Conservation (phyloP, 1,140 invertebrate genomes). For the Cryptotermes secundus region DNA sequence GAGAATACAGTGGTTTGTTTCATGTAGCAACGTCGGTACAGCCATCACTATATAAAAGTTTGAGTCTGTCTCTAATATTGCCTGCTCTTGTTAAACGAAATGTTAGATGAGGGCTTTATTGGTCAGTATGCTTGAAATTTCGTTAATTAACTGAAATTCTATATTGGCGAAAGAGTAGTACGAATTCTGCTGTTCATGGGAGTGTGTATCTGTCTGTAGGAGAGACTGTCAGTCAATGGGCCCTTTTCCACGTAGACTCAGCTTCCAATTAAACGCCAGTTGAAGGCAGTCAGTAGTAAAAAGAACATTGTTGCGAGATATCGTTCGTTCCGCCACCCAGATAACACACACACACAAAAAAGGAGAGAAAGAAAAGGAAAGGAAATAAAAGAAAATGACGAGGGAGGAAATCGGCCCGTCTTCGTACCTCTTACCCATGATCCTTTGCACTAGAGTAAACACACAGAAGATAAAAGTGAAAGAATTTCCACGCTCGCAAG, state of each 20-base stretch:
- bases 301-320: not conserved
- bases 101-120: too few species aligned
- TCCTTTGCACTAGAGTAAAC: not conserved
- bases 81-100: too few species aligned
- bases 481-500: not conserved
- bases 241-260: not conserved
- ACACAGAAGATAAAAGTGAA: not conserved
- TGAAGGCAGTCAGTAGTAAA: conserved; percentile 15
- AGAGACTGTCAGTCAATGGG: not conserved
- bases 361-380: not conserved
- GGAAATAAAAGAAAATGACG: not conserved
- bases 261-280: conserved; percentile 16
- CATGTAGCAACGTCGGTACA: too few species aligned
- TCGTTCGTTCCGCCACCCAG: conserved; percentile 2
- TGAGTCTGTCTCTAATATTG: too few species aligned
- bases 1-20: too few species aligned
- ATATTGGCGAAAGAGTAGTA: not conserved
- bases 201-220: not conserved
- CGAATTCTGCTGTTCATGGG: not conserved
- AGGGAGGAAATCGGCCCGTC: not conserved
- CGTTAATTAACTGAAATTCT: conserved; percentile 9
- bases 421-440: not conserved
- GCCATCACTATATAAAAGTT: too few species aligned
- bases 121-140: not conserved
- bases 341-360: not conserved